Evolutionary conservation across 2,113 vertebrate species (phyloP).

Genomic region (Formicarius rufipectus): DNA sequence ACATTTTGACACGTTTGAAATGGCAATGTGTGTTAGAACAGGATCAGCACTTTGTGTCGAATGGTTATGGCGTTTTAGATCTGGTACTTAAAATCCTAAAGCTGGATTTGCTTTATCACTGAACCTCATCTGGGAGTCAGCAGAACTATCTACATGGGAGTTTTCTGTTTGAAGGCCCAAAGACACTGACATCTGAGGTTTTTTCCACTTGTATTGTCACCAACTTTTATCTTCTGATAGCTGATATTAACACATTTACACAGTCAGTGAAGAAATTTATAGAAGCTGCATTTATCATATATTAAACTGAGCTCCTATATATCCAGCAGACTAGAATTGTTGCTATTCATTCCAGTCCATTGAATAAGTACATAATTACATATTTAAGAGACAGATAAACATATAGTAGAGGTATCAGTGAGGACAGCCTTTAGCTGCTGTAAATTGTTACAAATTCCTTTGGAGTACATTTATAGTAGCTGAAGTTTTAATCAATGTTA

Average conservation of each 20-base stretch:
- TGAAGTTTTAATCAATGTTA: constrained; percentile 47
- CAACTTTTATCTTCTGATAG: neutral
- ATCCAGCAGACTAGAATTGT: neutral
- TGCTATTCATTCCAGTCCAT: neutral
- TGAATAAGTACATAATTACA: constrained; percentile 25
- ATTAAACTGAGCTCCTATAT: neutral
- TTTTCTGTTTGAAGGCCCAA: neutral
- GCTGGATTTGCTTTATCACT: neutral
- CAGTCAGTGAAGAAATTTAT: neutral
- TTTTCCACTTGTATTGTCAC: neutral
- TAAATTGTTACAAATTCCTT: constrained; percentile 4
- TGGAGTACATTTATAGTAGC: neutral
- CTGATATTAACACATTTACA: neutral
- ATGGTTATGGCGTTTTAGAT: neutral
- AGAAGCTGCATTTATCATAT: neutral
- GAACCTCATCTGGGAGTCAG: neutral
- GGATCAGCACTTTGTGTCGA: neutral
- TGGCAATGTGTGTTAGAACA: neutral
- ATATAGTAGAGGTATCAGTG: neutral
- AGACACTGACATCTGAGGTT: neutral
- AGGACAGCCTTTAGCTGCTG: neutral
- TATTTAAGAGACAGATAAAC: constrained; percentile 8
- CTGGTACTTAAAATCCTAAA: neutral
- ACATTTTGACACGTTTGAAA: neutral
- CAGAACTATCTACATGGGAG: neutral